These are phyloP conservation scores for Neogale vison DNA, from an alignment of 2,113 vertebrate species.

Conservation along the genomic window DNA sequence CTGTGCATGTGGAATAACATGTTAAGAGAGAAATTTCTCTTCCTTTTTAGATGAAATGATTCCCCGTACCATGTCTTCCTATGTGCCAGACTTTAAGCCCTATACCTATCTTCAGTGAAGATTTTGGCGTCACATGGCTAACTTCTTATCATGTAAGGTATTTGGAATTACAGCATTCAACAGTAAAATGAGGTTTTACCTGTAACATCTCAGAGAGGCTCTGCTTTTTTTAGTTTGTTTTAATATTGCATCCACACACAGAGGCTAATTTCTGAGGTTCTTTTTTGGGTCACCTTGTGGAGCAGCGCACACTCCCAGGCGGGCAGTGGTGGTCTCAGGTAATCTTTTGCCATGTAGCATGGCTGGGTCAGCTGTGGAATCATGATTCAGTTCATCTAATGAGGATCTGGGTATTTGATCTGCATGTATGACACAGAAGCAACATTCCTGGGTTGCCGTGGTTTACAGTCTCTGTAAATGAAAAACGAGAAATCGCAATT, in stretches of 20 bases:
- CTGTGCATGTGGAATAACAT: background rate
- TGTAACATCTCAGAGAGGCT: background rate
- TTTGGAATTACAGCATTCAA: background rate
- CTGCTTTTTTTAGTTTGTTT: background rate
- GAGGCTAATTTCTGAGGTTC: background rate
- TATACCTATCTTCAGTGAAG: accelerated
- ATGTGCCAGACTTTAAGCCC: background rate
- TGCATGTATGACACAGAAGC: background rate
- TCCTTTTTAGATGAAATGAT: background rate
- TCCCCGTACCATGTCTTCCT: background rate
- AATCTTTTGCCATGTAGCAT: background rate
- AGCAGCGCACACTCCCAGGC: accelerated
- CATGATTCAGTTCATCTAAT: background rate
- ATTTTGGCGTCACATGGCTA: background rate
- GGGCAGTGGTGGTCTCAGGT: background rate
- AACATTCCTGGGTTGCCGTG: background rate
- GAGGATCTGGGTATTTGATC: background rate
- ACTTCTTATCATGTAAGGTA: background rate
- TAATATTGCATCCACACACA: background rate
- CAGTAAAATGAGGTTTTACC: background rate
- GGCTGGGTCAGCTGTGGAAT: background rate
- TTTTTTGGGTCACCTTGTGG: background rate
- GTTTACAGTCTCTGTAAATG: background rate
- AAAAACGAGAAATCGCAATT: background rate
- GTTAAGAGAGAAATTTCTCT: background rate